Evolutionary conservation across 2,888 invertebrate genomes (phyloP), one percentile per base, ranked within the genome.

Genomic region (Lissocephala sabroskyi): DNA sequence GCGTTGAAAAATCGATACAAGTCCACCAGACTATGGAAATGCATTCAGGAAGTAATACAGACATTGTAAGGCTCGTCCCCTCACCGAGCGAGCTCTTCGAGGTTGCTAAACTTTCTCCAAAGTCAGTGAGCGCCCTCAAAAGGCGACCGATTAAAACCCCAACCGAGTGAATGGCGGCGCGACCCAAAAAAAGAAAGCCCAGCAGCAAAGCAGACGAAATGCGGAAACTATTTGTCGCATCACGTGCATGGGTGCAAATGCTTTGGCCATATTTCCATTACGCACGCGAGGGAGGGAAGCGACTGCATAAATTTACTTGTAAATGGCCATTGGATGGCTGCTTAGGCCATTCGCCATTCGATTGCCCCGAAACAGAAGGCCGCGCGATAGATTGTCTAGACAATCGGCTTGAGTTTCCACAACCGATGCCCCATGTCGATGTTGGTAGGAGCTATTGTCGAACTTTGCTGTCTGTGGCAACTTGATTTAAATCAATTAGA

Each of bases 401-500:
- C 70, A 54, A 49, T 45, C 41, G 60, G 26, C 33, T 35, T n/a
- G 35, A n/a, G n/a, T n/a, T n/a, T n/a, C n/a, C n/a, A n/a, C n/a
- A n/a, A n/a, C n/a, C n/a, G n/a, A n/a, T n/a, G n/a, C n/a, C n/a
- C n/a, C n/a, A n/a, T n/a, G n/a, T n/a, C n/a, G n/a, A n/a, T n/a
- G n/a, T n/a, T n/a, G 16, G 16, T 35, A 35, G 2, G 13, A 7
- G 13, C 13, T 35, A 55, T 48, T 47, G 45, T 23, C 40, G 43
- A 49, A 33, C 40, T 43, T 41, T 26, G 59, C 39, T 52, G 52
- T 49, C 52, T 62, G 54, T 63, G 63, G 59, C 45, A 59, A 67
- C 79, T 78, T 78, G 76, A 78, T 78, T 78, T 78, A 71, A 71
- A 71, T 71, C 70, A 71, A 71, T 71, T 71, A 71, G 61, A 66